phyloP scores from a whole-genome alignment of 2,888 invertebrate genomes.

The Podabrus alpinus region DNA sequence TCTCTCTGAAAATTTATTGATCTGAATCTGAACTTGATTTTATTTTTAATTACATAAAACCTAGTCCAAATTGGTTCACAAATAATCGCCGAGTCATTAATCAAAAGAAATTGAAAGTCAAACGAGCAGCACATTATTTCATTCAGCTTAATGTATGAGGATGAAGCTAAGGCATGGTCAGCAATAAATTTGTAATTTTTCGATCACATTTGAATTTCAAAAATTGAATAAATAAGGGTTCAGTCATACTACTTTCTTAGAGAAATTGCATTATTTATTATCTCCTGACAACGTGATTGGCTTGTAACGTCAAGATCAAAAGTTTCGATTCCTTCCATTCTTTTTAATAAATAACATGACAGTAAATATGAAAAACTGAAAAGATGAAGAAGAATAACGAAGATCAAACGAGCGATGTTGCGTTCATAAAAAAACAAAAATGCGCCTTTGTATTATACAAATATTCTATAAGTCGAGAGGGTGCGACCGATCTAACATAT shows the following conservation, averaged over 20 bases:
- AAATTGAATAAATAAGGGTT: background rate
- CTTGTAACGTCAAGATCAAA: constrained; percentile 12
- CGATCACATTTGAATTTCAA: background rate
- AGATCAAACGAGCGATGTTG: constrained; percentile 6
- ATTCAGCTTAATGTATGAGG: background rate
- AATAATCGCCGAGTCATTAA: background rate
- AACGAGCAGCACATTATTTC: background rate
- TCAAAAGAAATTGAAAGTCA: background rate
- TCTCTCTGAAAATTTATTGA: too few species aligned
- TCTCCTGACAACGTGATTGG: background rate
- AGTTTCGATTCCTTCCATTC: constrained; percentile 9
- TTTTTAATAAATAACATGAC: constrained; percentile 12
- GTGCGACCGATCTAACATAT: constrained; percentile 9
- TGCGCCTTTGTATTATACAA: constrained; percentile 22
- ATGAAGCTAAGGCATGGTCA: background rate
- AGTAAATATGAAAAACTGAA: constrained; percentile 13
- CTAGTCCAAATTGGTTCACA: too few species aligned
- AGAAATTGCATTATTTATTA: background rate
- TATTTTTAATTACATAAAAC: too few species aligned
- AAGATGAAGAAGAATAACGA: background rate
- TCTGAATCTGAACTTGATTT: too few species aligned
- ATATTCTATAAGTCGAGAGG: constrained; percentile 15
- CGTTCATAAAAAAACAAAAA: constrained; percentile 22
- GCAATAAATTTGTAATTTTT: background rate
- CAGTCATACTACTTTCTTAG: background rate